Conservation (phyloP, 2,113 vertebrate genomes). For the Gorsachius goisagi region DNA sequence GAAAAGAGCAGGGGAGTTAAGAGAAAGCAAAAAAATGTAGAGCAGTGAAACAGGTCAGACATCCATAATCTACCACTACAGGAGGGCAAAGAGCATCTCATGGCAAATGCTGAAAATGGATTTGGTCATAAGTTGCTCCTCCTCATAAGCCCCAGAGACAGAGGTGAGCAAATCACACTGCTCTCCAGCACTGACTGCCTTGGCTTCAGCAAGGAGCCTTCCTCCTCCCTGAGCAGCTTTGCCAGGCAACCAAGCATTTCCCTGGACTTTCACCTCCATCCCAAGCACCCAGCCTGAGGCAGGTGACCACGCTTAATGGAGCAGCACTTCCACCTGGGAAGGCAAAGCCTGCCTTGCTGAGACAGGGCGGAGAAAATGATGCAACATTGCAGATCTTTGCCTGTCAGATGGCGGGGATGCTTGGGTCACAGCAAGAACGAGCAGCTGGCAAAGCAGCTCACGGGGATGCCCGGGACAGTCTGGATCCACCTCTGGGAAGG, state of each 20-base stretch:
- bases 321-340: background rate
- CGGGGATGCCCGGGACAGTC: rapidly evolving
- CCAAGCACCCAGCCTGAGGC: background rate
- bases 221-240: background rate
- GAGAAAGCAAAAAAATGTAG: background rate
- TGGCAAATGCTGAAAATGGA: background rate
- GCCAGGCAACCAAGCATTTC: background rate
- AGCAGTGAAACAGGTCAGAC: background rate
- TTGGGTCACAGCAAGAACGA: rapidly evolving
- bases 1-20: background rate
- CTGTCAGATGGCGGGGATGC: rapidly evolving
- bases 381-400: rapidly evolving
- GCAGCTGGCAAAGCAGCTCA: background rate
- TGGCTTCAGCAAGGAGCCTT: background rate
- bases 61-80: background rate
- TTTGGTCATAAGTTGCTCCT: background rate
- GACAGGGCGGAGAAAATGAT: background rate
- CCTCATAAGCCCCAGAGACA: background rate
- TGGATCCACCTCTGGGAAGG: background rate
- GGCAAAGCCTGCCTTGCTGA: background rate
- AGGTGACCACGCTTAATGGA: background rate
- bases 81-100: conserved; percentile 14
- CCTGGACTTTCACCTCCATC: background rate
- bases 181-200: background rate
- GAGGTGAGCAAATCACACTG: background rate